These are phyloP conservation scores for Uloborus plumipes DNA, from an alignment of 2,888 invertebrate genomes.

Conservation along the genomic window DNA sequence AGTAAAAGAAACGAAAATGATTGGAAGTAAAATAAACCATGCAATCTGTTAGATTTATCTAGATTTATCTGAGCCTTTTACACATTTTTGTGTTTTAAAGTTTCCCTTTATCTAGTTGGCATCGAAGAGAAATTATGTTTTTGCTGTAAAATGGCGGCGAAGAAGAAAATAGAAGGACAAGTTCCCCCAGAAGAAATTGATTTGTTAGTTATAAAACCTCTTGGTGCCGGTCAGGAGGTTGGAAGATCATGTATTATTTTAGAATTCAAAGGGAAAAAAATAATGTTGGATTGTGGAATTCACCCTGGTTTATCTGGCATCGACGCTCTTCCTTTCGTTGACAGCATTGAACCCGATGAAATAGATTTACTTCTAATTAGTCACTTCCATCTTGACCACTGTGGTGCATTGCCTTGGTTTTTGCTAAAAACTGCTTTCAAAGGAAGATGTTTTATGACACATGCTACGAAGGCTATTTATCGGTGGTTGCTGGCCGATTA, in stretches of 20 bases:
- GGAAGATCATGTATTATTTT: slow-evolving; percentile 98
- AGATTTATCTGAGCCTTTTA: background rate
- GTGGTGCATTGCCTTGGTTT: slow-evolving; percentile 98
- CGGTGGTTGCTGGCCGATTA: slow-evolving; percentile 98
- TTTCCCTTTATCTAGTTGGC: too few relatives aligned
- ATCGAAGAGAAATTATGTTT: too few relatives aligned
- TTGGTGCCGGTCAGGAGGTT: slow-evolving; percentile 98
- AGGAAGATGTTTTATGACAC: slow-evolving; percentile 99
- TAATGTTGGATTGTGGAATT: slow-evolving; percentile 98
- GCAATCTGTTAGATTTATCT: too few relatives aligned
- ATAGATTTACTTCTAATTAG: slow-evolving; percentile 84
- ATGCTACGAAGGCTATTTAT: slow-evolving; percentile 99
- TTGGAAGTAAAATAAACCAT: background rate
- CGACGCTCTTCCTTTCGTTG: slow-evolving; percentile 97
- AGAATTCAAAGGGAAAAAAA: slow-evolving; percentile 98
- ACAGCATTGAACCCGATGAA: slow-evolving; percentile 96
- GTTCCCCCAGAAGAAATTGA: slow-evolving; percentile 65
- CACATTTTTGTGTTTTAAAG: background rate
- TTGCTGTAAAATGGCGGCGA: slow-evolving; percentile 33
- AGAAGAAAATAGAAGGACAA: slow-evolving; percentile 41
- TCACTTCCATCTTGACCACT: slow-evolving; percentile 98
- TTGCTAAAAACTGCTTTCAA: slow-evolving; percentile 96
- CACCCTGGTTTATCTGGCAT: slow-evolving; percentile 93
- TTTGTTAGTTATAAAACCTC: slow-evolving; percentile 68
- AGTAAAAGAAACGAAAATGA: background rate